These are phyloP conservation scores for Lithobates sylvaticus DNA, from an alignment of 2,797 vertebrate species.

Conservation along the genomic window DNA sequence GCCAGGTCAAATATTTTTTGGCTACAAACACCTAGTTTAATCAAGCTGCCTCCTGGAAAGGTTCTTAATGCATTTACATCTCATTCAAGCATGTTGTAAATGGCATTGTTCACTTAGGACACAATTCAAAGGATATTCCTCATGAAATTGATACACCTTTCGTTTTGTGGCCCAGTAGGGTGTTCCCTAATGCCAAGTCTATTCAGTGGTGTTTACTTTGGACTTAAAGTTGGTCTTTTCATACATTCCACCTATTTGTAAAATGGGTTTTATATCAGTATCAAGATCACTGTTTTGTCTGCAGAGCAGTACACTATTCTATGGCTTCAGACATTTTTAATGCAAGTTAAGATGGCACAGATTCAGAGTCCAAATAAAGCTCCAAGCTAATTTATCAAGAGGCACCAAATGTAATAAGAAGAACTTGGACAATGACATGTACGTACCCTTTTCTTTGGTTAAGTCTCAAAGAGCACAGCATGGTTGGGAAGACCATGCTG, in stretches of 20 bases:
- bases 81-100: constrained; percentile 47
- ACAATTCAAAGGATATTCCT: constrained; percentile 55
- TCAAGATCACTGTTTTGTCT: constrained; percentile 53
- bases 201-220: constrained; percentile 51
- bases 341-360: constrained; percentile 15
- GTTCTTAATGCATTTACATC: constrained; percentile 47
- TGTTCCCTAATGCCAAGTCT: constrained; percentile 34
- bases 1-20: constrained; percentile 51
- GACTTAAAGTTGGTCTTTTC: constrained; percentile 42
- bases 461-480: too few species aligned
- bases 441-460: too few species aligned
- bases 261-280: constrained; percentile 40
- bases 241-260: constrained; percentile 38
- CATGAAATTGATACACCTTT: constrained; percentile 57
- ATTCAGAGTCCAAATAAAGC: constrained; percentile 25
- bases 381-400: neutral
- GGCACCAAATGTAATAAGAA: neutral
- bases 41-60: constrained; percentile 54
- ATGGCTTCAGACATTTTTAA: constrained; percentile 21
- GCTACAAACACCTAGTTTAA: constrained; percentile 40
- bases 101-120: constrained; percentile 39
- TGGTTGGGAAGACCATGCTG: too few species aligned
- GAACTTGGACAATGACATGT: too few species aligned
- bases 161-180: constrained; percentile 32
- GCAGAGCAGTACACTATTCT: constrained; percentile 25